These are phyloP conservation scores for Mus minutoides DNA, from an alignment of 2,797 vertebrate species.

Conservation along the genomic window DNA sequence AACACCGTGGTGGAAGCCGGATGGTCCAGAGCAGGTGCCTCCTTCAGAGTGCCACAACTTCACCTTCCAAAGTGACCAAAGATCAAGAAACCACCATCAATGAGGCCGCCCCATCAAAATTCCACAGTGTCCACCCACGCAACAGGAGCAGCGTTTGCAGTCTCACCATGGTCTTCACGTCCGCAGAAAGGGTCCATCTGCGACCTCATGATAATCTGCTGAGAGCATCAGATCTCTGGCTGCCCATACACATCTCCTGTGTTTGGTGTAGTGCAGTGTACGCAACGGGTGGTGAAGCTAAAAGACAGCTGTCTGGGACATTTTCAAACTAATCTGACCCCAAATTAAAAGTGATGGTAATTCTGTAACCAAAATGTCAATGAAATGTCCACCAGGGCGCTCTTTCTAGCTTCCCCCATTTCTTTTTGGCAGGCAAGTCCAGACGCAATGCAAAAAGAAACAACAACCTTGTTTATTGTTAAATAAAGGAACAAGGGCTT, in stretches of 20 bases:
- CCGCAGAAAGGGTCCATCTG: not conserved
- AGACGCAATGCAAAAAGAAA: slow-evolving; percentile 73
- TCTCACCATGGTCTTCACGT: slow-evolving; percentile 60
- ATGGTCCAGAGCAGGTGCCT: not conserved
- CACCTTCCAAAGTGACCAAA: slow-evolving; percentile 30
- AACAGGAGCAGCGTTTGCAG: slow-evolving; percentile 20
- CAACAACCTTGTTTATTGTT: slow-evolving; percentile 69
- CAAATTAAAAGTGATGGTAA: not conserved
- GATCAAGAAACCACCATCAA: not conserved
- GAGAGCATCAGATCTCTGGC: slow-evolving; percentile 61
- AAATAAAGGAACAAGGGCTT: slow-evolving; percentile 82
- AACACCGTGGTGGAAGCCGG: slow-evolving; percentile 5
- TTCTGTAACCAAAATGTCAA: slow-evolving; percentile 27
- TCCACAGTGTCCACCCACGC: not conserved
- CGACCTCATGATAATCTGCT: slow-evolving; percentile 61
- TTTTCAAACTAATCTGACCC: slow-evolving; percentile 3
- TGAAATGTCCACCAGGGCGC: slow-evolving; percentile 55
- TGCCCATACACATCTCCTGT: not conserved
- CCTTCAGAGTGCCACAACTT: not conserved
- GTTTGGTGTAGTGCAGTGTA: slow-evolving; percentile 66
- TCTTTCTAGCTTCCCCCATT: slow-evolving; percentile 63
- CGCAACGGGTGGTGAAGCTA: slow-evolving; percentile 20
- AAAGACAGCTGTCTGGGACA: slow-evolving; percentile 37
- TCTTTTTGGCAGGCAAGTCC: not conserved
- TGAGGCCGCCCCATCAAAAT: slow-evolving; percentile 49